Evolutionary conservation across 2,113 vertebrate species (phyloP).

Genomic region (Hemichromis elongatus): DNA sequence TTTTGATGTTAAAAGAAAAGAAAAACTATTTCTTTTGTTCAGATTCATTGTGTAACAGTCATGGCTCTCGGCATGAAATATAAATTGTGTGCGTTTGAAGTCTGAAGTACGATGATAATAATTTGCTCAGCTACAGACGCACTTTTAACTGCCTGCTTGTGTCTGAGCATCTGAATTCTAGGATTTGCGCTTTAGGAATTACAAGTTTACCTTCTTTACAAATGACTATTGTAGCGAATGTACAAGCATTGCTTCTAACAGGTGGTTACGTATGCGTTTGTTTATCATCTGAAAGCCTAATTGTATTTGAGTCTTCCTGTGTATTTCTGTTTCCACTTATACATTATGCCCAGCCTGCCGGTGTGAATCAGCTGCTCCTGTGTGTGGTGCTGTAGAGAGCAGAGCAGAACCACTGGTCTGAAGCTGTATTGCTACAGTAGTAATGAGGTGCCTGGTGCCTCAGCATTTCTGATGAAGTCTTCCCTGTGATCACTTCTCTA

Average conservation of each 20-base stretch:
- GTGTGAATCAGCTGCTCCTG: neutral
- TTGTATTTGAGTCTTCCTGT: neutral
- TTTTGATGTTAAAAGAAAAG: neutral
- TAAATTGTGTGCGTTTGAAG: conserved; percentile 1
- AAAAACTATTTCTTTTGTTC: neutral
- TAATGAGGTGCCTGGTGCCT: conserved; percentile 67
- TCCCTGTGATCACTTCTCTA: conserved; percentile 64
- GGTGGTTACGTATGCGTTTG: neutral
- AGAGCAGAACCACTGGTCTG: conserved; percentile 33
- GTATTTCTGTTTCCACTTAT: neutral
- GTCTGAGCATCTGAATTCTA: neutral
- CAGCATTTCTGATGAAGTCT: conserved; percentile 66
- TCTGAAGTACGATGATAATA: neutral
- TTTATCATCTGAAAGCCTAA: neutral
- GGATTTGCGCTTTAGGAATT: neutral
- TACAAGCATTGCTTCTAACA: neutral
- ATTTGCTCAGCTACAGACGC: neutral
- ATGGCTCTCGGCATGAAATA: neutral
- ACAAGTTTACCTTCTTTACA: neutral
- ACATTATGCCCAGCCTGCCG: neutral
- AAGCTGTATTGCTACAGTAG: conserved; percentile 39
- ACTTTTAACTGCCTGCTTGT: neutral
- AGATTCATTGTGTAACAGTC: neutral
- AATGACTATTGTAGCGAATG: neutral
- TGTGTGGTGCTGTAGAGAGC: conserved; percentile 28